Percentiles rank a stretch among this genome's conserved stretches.
Conservation (phyloP, 2,113 vertebrate genomes). For the Acrocephalus arundinaceus region DNA sequence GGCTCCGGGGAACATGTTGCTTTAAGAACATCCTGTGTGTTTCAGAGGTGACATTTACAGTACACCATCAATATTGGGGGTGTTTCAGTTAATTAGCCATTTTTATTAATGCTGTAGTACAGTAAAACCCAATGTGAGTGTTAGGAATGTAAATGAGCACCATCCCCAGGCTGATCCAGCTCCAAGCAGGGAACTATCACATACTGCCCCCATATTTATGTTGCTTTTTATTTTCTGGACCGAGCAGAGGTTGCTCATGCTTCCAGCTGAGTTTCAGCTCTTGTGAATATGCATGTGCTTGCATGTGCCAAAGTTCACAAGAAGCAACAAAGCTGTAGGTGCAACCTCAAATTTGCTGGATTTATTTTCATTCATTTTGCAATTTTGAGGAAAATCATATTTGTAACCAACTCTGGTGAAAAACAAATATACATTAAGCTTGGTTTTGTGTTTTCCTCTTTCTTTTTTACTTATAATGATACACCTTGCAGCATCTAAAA, state of each 20-base stretch:
- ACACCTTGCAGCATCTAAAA: neutral
- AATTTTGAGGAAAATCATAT: neutral
- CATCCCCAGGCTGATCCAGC: neutral
- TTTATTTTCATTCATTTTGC: neutral
- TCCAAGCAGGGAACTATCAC: neutral
- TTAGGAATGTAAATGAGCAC: constrained; percentile 51
- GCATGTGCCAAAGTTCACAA: neutral
- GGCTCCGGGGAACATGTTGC: neutral
- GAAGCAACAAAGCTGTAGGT: neutral
- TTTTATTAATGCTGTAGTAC: constrained; percentile 59
- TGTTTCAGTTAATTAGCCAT: constrained; percentile 56
- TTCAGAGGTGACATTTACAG: constrained; percentile 51
- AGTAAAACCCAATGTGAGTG: constrained; percentile 36
- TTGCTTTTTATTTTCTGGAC: neutral
- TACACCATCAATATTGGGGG: constrained; percentile 38
- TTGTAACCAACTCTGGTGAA: neutral
- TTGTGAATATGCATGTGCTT: neutral
- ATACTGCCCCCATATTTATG: neutral
- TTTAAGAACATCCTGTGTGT: neutral
- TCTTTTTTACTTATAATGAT: neutral
- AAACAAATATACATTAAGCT: neutral
- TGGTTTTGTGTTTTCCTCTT: neutral
- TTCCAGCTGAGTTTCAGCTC: neutral
- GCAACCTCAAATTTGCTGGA: neutral
- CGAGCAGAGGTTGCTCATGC: neutral